phyloP scores from a whole-genome alignment of 2,888 invertebrate genomes.

The Ditula angustiorana region DNA sequence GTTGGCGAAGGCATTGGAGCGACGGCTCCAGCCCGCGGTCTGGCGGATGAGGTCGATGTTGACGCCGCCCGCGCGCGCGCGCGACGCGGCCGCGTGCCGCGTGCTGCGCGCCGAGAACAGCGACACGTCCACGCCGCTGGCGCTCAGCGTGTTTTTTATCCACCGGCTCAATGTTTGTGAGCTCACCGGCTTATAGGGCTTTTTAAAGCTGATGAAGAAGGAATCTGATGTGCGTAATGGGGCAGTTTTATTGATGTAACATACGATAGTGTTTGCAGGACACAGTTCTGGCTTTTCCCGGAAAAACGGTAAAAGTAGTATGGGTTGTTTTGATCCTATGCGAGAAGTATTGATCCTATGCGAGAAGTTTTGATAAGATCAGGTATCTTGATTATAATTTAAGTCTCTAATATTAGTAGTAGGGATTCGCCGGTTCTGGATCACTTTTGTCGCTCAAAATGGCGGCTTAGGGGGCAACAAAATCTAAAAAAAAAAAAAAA shows the following conservation, averaged over 20 bases:
- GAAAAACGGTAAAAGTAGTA: neutral
- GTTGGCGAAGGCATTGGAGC: slow-evolving; percentile 42
- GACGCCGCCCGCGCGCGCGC: slow-evolving; percentile 42
- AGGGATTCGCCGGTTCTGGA: too few species aligned
- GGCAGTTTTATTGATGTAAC: neutral
- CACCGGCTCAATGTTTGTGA: slow-evolving; percentile 44
- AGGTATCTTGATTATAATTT: too few species aligned
- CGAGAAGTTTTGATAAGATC: too few species aligned
- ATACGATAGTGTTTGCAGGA: neutral
- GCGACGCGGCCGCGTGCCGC: slow-evolving; percentile 45
- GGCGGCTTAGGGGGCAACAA: too few species aligned
- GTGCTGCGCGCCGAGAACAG: slow-evolving; percentile 45
- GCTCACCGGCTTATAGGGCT: slow-evolving; percentile 39
- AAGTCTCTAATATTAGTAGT: too few species aligned
- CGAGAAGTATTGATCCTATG: too few species aligned
- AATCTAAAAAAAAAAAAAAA: too few species aligned
- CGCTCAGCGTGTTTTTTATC: slow-evolving; percentile 40
- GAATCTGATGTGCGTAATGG: neutral
- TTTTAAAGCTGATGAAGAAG: slow-evolving; percentile 34
- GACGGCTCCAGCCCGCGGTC: slow-evolving; percentile 44
- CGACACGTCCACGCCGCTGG: slow-evolving; percentile 41
- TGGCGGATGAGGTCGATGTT: slow-evolving; percentile 41
- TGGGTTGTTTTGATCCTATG: too few species aligned
- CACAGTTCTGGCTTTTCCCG: neutral
- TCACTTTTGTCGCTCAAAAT: too few species aligned